A percentile compares a stretch with the other conserved stretches of the same genome.
Evolutionary conservation across 2,888 invertebrate genomes (phyloP).

Genomic region (Hirudinaria manillensis): DNA sequence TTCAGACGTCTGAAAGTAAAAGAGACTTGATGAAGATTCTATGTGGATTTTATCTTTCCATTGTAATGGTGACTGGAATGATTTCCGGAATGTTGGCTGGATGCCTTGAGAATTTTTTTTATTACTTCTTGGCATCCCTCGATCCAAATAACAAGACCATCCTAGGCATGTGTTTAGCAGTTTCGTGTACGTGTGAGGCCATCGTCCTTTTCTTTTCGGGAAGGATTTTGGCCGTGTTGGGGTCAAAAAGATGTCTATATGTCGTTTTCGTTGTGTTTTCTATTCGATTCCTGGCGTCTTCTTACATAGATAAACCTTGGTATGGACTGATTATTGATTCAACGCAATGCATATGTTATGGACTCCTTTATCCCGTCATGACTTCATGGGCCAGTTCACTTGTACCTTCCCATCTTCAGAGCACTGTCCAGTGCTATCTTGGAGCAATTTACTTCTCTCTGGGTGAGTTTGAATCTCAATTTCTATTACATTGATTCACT

Average conservation of each 20-base stretch:
- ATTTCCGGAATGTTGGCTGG: constrained; percentile 80
- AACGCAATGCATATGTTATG: constrained; percentile 79
- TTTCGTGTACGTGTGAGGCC: constrained; percentile 46
- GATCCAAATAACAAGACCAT: constrained; percentile 41
- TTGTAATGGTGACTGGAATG: constrained; percentile 74
- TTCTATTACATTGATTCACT: neutral
- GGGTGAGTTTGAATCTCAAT: constrained; percentile 55
- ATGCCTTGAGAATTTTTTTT: constrained; percentile 80
- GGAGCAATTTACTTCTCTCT: constrained; percentile 84
- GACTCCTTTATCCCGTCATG: constrained; percentile 86
- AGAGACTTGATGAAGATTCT: constrained; percentile 56
- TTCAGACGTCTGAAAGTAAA: neutral
- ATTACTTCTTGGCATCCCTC: constrained; percentile 57
- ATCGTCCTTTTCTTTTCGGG: constrained; percentile 69
- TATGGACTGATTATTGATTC: constrained; percentile 76
- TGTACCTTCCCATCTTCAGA: constrained; percentile 74
- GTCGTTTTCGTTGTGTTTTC: constrained; percentile 74
- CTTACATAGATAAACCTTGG: constrained; percentile 73
- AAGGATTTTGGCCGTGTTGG: constrained; percentile 69
- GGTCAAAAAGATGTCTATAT: constrained; percentile 73
- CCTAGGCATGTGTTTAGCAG: constrained; percentile 46
- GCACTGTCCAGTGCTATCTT: constrained; percentile 77
- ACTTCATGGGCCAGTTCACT: constrained; percentile 78
- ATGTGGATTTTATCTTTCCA: constrained; percentile 71
- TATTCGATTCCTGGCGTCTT: constrained; percentile 74